A percentile compares a stretch with the other conserved stretches of the same genome.
Evolutionary conservation across 2,888 invertebrate species (phyloP).

Genomic region (Agrochola lychnidis): DNA sequence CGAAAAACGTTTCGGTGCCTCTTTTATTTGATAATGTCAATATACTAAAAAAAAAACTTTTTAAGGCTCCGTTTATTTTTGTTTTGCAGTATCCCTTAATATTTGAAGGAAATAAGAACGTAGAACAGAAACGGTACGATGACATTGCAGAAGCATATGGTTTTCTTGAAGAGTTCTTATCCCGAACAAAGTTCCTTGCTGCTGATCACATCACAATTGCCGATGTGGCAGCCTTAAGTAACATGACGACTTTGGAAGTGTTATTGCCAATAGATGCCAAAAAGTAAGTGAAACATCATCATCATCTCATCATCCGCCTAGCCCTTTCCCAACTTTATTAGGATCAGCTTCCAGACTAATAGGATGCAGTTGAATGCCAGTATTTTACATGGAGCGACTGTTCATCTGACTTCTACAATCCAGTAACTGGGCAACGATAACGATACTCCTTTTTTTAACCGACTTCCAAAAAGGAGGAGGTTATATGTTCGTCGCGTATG

Average conservation of each 20-base stretch:
- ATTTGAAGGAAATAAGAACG: constrained; percentile 18
- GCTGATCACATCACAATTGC: constrained; percentile 43
- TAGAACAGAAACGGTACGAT: constrained; percentile 25
- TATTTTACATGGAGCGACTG: neutral
- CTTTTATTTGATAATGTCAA: neutral
- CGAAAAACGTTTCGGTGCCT: neutral
- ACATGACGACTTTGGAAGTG: constrained; percentile 12
- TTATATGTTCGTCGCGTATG: too few relatives aligned
- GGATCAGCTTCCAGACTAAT: neutral
- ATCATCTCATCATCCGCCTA: neutral
- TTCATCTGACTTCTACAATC: neutral
- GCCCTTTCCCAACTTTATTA: neutral
- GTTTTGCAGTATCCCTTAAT: constrained; percentile 25
- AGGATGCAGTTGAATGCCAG: neutral
- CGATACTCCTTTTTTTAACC: neutral
- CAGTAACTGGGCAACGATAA: neutral
- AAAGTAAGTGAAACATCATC: constrained; percentile 37
- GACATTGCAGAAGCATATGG: constrained; percentile 34
- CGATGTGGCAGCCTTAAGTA: constrained; percentile 26
- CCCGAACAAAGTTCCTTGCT: constrained; percentile 32
- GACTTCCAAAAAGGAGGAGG: too few relatives aligned
- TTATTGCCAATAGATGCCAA: constrained; percentile 26
- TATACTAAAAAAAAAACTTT: neutral
- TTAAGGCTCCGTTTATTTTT: neutral
- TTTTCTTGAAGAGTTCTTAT: constrained; percentile 40